A percentile compares a stretch with the other conserved stretches of the same genome.
Conservation (phyloP, 2,888 invertebrate species). For the Drosophila flavopinicola region DNA sequence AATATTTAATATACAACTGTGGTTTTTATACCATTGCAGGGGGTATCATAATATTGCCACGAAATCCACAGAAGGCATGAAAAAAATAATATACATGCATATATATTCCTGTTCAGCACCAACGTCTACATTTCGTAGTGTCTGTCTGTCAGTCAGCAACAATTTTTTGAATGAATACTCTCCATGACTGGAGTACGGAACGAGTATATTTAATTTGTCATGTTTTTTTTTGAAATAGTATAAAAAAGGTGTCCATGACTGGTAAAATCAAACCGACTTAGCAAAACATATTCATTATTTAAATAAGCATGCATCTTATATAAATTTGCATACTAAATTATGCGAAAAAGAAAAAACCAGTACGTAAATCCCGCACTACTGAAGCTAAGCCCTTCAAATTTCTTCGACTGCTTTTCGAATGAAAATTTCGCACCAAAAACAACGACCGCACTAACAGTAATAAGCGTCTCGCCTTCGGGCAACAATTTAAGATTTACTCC, state of each 20-base stretch:
- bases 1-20: conserved; percentile 25
- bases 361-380: conserved; percentile 36
- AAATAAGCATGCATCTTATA: conserved; percentile 17
- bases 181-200: no score
- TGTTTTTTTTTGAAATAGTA: background rate
- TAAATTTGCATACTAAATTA: conserved; percentile 63
- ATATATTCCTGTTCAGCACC: no score
- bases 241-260: background rate
- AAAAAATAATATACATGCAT: no score
- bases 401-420: conserved; percentile 51
- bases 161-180: no score
- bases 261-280: background rate
- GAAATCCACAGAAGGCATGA: no score
- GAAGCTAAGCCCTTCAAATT: conserved; percentile 62
- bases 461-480: conserved; percentile 51
- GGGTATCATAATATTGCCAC: background rate
- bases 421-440: conserved; percentile 49
- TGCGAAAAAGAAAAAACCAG: conserved; percentile 5
- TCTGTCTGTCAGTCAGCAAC: no score
- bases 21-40: conserved; percentile 13
- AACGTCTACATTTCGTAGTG: no score
- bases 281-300: conserved; percentile 16
- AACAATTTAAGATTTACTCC: conserved; percentile 75
- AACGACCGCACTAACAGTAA: conserved; percentile 28
- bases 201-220: no score